Evolutionary conservation across 2,888 invertebrate genomes (phyloP), one percentile per base, ranked within the genome.

Genomic region (Drosophila mimica): DNA sequence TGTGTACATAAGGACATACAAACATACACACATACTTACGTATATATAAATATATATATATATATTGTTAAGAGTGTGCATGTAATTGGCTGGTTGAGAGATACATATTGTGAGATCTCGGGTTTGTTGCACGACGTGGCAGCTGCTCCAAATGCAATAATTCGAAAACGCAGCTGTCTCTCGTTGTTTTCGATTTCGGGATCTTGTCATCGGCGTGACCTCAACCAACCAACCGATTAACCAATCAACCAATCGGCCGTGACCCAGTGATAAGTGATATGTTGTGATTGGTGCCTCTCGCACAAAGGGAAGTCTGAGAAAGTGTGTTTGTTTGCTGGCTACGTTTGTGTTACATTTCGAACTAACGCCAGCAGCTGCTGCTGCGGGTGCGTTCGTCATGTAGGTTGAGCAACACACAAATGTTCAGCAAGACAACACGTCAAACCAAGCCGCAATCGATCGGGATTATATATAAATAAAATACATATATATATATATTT

Each of bases 101-200:
- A 38, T 73, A 63, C 34, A 63, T 38, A 59, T 69, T 65, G 62
- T 90, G 88, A 92, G 93, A 93, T 93, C 92, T 92, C 91, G 92
- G 92, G 92, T 92, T 92, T 91, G 91, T 92, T 89, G 91, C 92
- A 91, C 92, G 92, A 89, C 82, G 90, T 91, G 92, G 83, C 92
- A 92, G 88, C 91, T 92, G 92, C 90, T 91, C 77, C n/a, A 52
- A 54, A 33, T 59, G 28, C 15, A 56, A 28, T n/a, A 38, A 57
- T 53, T 65, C 64, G 53, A 68, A 76, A 81, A 91, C 76, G 90
- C 92, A 91, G 90, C 92, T 93, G 92, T 90, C 92, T 92, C 89
- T 91, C 91, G 91, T 91, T 93, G 90, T 92, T 92, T 92, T 92
- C 92, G 92, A 92, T 93, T 93, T 92, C 91, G 92, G 92, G 92